Evolutionary conservation across 2,113 vertebrate genomes (phyloP), one percentile per base, ranked within the genome.

Genomic region (Colossoma macropomum): DNA sequence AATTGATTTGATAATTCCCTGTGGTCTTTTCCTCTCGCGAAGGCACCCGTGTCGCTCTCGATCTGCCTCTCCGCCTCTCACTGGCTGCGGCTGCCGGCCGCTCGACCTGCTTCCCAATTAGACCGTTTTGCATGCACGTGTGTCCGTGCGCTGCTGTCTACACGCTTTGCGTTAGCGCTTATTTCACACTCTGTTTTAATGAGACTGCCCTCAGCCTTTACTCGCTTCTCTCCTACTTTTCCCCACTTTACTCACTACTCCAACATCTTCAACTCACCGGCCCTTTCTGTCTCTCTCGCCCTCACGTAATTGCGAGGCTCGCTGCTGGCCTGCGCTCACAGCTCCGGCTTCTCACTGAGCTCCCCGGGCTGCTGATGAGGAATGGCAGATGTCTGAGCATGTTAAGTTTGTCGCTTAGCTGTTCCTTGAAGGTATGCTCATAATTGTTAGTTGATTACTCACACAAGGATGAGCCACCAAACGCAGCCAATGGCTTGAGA

Each of bases 1-100:
- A 97, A 97, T 97, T 97, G 96, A 97, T 97, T 97, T 96, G 94
- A 96, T 95, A 94, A 95, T 95, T 94, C 96, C 95, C 95, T 89
- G 75, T 89, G 94, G 95, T 94, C 90, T 91, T 88, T 45, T 87
- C 78, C 87, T 88, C 80, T 83, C 82, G 59, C 38, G 65, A 75
- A 84, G 30, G 50, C 59, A 80, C 30, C 48, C 56, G 34, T 60
- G 86, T 84, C 68, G n/a, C 79, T 82, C 73, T 59, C 52, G 25
- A 85, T 92, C 45, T 56, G 34, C 79, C 84, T 88, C 82, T 90
- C 91, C 91, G 92, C 90, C 84, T 80, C 69, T 91, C 86, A 69
- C 32, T 60, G 41, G 77, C 93, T 86, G 91, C 92, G 77, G 87
- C 94, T 95, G 92, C 94, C 90, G 90, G 91, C 90, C 93, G 87